Base-by-base conservation (phyloP, 2,888 invertebrate genomes). In the Acrobasis suavella region DNA sequence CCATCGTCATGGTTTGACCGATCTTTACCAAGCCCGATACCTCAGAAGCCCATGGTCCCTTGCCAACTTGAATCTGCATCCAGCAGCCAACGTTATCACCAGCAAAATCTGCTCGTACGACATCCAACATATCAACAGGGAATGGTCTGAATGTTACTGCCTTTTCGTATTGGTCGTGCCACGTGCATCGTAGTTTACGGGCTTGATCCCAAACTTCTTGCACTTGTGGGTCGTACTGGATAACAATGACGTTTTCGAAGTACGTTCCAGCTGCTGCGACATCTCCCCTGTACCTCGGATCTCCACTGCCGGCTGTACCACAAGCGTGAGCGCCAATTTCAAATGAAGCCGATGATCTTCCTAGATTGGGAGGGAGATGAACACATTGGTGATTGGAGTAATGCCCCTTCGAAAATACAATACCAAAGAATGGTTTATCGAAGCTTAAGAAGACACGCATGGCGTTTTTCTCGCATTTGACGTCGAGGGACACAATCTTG, bases 151-250 rank as follows among this genome's bases (percentile, higher is more conserved):
- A 98, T 0, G 98, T 98, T 0, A 98, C 98, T 7, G 98, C 97
- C 81, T 98, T 98, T 87, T 98, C 98, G 77, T 98, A 98, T 74
- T 98, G 96, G 83, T 98, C 98, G 80, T 98, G 98, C 98, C 98
- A 98, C 0, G 98, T 98, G 87, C 98, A 98, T 14, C 98, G 94
- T 32, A 98, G 83, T 82, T 98, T 98, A 61, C 98, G 93, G 0
- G 98, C 98, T 85, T 98, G 97, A 91, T 98, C 98, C 98, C 98
- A 98, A 1, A 97, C 97, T 89, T 98, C 98, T 87, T 98, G 98
- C 0, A 98, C 97, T 90, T 96, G 96, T 3, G 97, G 97, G 86
- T 98, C 98, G 78, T 98, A 98, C 80, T 98, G 98, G 64, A 98
- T 95, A 15, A 98, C 97, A 72, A 98, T 97, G 58, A 97, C 97